Conservation (phyloP, 2,888 invertebrate genomes). For the Torymus texanus region DNA sequence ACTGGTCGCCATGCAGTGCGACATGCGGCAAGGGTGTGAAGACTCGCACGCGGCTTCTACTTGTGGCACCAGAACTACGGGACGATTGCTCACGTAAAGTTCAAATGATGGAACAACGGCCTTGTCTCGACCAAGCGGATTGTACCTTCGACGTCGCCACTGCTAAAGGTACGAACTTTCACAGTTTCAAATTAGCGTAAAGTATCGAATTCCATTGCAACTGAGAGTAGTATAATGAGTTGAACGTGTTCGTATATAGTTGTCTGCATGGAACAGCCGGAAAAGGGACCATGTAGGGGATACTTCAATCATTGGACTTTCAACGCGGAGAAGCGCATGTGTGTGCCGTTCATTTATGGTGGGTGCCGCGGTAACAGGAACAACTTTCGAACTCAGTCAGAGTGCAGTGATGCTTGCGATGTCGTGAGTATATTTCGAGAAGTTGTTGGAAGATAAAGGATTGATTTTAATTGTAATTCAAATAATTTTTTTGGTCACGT, state of each 20-base stretch:
- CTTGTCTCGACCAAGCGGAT: slow-evolving; percentile 82
- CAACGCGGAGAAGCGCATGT: slow-evolving; percentile 83
- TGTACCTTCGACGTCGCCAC: slow-evolving; percentile 85
- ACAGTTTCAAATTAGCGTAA: too few relatives aligned
- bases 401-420: slow-evolving; percentile 85
- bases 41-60: slow-evolving; percentile 84
- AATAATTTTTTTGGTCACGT: too few relatives aligned
- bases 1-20: slow-evolving; percentile 94
- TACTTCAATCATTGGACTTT: slow-evolving; percentile 92
- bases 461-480: too few relatives aligned
- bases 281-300: slow-evolving; percentile 91
- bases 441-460: too few relatives aligned
- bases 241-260: slow-evolving; percentile 76
- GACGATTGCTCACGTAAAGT: slow-evolving; percentile 81
- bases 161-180: slow-evolving; percentile 81
- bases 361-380: slow-evolving; percentile 94
- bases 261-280: slow-evolving; percentile 87
- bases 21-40: slow-evolving; percentile 90
- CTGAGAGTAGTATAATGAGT: too few relatives aligned
- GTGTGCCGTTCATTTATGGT: slow-evolving; percentile 91
- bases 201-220: too few relatives aligned
- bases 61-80: slow-evolving; percentile 78
- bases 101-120: slow-evolving; percentile 85
- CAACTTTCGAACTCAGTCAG: slow-evolving; percentile 89
- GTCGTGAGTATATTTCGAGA: slow-evolving; percentile 74